A percentile compares a stretch with the other conserved stretches of the same genome.
Evolutionary conservation across 1,140 invertebrate genomes (phyloP).

Genomic region (Laupala kohalensis): DNA sequence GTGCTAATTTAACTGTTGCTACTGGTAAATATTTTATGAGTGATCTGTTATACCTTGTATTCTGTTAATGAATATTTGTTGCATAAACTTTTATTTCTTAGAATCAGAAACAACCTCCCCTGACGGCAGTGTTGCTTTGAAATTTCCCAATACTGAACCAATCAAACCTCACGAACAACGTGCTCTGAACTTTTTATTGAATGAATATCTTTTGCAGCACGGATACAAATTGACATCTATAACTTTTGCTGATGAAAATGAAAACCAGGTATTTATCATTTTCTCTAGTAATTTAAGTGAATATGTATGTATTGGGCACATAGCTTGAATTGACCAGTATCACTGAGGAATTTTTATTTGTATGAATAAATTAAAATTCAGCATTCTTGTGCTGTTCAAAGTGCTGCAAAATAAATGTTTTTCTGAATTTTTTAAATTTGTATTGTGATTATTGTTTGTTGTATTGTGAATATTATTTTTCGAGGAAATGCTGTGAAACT

Average conservation of each 20-base stretch:
- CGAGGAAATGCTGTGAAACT: too few relatives aligned
- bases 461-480: constrained; percentile 11
- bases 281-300: neutral
- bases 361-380: too few relatives aligned
- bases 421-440: neutral
- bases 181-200: constrained; percentile 76
- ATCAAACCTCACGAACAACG: constrained; percentile 73
- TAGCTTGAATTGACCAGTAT: neutral
- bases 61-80: neutral
- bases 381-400: neutral
- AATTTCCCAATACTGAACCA: constrained; percentile 30
- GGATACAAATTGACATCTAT: constrained; percentile 82
- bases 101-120: constrained; percentile 46
- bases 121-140: constrained; percentile 35
- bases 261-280: constrained; percentile 49
- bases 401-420: neutral
- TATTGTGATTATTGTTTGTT: neutral
- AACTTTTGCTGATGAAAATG: constrained; percentile 86
- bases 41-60: neutral
- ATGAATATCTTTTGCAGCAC: constrained; percentile 69
- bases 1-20: constrained; percentile 68
- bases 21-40: constrained; percentile 34
- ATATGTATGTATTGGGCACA: neutral
- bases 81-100: constrained; percentile 22
- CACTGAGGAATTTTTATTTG: too few relatives aligned